These are phyloP conservation scores for Intellagama lesueurii DNA, from an alignment of 2,797 vertebrate species.

Conservation along the genomic window DNA sequence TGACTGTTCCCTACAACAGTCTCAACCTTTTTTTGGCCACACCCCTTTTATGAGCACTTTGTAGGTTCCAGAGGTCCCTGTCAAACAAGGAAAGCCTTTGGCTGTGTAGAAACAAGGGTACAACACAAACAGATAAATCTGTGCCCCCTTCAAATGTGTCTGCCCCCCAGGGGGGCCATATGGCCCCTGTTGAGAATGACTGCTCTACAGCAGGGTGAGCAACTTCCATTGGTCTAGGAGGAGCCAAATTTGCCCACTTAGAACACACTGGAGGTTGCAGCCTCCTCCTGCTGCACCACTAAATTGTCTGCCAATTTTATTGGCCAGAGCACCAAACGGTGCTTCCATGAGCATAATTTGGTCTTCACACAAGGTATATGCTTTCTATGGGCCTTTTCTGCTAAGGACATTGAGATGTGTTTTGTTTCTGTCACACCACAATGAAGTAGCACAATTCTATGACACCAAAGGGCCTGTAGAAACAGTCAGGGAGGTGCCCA, in stretches of 20 bases:
- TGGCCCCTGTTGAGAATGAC: not conserved
- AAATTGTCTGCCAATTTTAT: not conserved
- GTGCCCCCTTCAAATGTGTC: no score
- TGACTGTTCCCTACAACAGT: not conserved
- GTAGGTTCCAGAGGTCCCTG: no score
- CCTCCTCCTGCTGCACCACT: not conserved
- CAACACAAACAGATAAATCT: no score
- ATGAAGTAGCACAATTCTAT: no score
- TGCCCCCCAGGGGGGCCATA: no score
- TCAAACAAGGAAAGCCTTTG: no score
- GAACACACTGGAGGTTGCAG: not conserved
- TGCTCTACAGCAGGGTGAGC: conserved; percentile 20
- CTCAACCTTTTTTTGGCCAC: no score
- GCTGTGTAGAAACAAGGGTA: no score
- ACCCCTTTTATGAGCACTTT: no score
- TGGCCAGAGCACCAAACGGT: no score
- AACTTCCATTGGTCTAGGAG: not conserved
- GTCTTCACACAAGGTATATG: not conserved
- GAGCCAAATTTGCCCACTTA: not conserved
- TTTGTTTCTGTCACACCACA: not conserved
- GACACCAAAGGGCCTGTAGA: no score
- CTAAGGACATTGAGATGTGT: not conserved
- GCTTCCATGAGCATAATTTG: no score
- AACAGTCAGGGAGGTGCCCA: not conserved
- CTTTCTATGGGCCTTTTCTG: not conserved